A percentile compares a stretch with the other conserved stretches of the same genome.
Conservation (phyloP, 2,888 invertebrate species). For the Nyleta sp. region DNA sequence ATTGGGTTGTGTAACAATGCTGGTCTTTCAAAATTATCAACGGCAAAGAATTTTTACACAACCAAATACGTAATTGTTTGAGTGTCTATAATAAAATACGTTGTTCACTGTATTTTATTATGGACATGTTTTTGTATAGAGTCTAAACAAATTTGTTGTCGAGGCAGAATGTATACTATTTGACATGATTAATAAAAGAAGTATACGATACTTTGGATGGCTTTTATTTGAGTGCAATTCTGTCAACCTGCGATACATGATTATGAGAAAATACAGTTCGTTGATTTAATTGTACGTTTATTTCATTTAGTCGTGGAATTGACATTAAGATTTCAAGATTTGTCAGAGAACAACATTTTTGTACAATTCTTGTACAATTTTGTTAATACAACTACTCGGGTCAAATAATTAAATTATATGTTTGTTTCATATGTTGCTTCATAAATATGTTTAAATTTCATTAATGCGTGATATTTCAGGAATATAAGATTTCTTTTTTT, state of each 20-base stretch:
- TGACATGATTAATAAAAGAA: constrained; percentile 58
- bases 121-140: constrained; percentile 58
- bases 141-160: constrained; percentile 60
- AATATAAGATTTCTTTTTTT: too few relatives aligned
- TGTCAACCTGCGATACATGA: not conserved
- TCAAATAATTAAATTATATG: too few relatives aligned
- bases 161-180: constrained; percentile 60
- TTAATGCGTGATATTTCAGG: too few relatives aligned
- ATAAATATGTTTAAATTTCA: too few relatives aligned
- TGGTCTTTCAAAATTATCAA: constrained; percentile 2
- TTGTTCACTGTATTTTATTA: constrained; percentile 52
- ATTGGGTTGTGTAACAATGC: constrained; percentile 51
- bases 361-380: too few relatives aligned
- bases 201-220: constrained; percentile 38
- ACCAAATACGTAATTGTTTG: constrained; percentile 52
- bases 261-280: too few relatives aligned
- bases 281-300: too few relatives aligned
- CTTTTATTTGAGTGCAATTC: constrained; percentile 17
- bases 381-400: too few relatives aligned
- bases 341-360: too few relatives aligned
- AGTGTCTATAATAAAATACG: constrained; percentile 56
- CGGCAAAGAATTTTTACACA: constrained; percentile 38
- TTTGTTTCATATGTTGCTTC: too few relatives aligned
- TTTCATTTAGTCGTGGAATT: too few relatives aligned
- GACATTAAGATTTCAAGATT: too few relatives aligned